Evolutionary conservation across 2,888 invertebrate genomes (phyloP), one percentile per base, ranked within the genome.

Genomic region (Crepidodera aurea): DNA sequence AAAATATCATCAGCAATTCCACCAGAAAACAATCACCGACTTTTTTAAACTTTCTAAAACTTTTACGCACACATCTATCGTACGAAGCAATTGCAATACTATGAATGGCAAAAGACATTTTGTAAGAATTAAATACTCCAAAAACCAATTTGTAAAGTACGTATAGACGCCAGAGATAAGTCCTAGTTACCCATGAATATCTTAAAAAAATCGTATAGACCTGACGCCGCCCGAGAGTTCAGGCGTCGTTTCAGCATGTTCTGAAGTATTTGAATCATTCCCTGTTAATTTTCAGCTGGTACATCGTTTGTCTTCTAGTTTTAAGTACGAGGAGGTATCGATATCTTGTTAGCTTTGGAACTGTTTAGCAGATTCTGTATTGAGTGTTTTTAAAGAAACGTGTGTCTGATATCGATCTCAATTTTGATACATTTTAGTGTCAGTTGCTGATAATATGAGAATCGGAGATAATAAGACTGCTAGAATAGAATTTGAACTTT

Each of bases 141-240:
- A 57, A 60, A 60, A 62, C 13, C 62, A 51, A 62, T 56, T 27
- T 55, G 51, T 60, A 44, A 60, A 64, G 62, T 65, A 64, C 58
- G 55, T 42, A 29, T 61, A 62, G 67, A 64, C 67, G 64, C 67
- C 67, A 64, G 53, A 53, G 59, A 64, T 60, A 62, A 59, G 42
- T 39, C 27, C 46, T 48, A 58, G 54, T 56, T 19, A 34, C 34
- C 51, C 39, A 54, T 42, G 40, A 32, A 48, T 54, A 25, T 27
- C 37, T 18, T 18, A 62, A 67, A 67, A 67, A 60, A 64, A 60
- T 60, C 27, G 60, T 63, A 61, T 56, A 62, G 60, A 48, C 57
- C 13, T 57, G 34, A 50, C 48, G 64, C 54, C 67, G 57, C 57
- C 12, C 25, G 29, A 37, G 6, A 39, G 53, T 27, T 51, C 42